Base-by-base conservation (phyloP, 2,113 vertebrate genomes). In the Phaethornis superciliosus region DNA sequence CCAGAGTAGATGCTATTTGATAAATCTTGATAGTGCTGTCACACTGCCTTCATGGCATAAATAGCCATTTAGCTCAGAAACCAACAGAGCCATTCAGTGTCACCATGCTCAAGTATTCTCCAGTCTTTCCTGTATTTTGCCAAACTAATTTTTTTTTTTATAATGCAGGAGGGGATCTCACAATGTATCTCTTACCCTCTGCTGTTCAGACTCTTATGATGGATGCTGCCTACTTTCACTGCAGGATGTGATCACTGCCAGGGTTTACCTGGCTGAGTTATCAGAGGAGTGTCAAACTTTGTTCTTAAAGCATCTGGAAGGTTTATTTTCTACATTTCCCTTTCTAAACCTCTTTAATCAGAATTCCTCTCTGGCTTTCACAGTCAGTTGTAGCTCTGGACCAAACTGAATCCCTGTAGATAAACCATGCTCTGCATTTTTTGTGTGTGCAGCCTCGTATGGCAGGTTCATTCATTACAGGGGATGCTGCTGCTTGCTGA, bases 1-100 rank as follows among this genome's bases (percentile, higher is more conserved):
- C 77, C 71, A 72, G 82, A 83, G 96, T 94, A 92, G 97, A 92
- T 92, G 58, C 72, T 95, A 72, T 79, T n/a, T 97, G 96, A 94
- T 96, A 96, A 94, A 93, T 94, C 94, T 85, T 93, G 72, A 93
- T 83, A 89, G 75, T 33, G 42, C 56, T 81, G 91, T 89, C 93
- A 87, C 79, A 92, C 79, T 89, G 83, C 81, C 93, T 95, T 95
- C 96, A 93, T 37, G 70, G 28, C 78, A 52, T 12, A 62, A 88
- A 59, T 68, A 89, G 62, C 44, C 44, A 58, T 83, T 96, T 59
- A 95, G 79, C 86, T 81, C 9, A 3, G 51, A 77, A 22, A 89
- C 37, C 56, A 80, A 94, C 65, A 68, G 72, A 81, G 56, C 59
- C n/a, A 19, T 85, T 95, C 93, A 89, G 67, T 7, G 46, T 81